Percentiles rank a stretch among this genome's conserved stretches.
These are phyloP conservation scores for Seira ritae DNA, from an alignment of 2,888 invertebrate species.

Conservation along the genomic window DNA sequence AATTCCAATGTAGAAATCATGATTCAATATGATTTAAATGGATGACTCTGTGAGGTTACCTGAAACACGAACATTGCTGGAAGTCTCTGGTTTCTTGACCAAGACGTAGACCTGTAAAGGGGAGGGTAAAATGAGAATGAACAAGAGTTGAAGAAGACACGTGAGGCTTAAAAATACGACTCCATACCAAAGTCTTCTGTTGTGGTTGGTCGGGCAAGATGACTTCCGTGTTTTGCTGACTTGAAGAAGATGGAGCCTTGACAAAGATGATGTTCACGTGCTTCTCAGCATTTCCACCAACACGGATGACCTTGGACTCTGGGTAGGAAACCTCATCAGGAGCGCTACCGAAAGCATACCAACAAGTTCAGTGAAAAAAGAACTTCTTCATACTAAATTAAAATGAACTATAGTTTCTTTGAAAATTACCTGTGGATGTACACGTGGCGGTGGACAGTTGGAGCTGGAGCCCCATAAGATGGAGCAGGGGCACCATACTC, in stretches of 20 bases:
- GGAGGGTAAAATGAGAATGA: too few relatives aligned
- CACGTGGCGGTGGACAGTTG: slow-evolving; percentile 34
- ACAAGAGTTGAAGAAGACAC: too few relatives aligned
- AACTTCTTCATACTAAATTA: too few relatives aligned
- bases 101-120: slow-evolving; percentile 47
- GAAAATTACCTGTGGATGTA: neutral
- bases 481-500: neutral
- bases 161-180: too few relatives aligned
- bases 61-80: slow-evolving; percentile 27
- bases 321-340: slow-evolving; percentile 48
- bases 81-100: slow-evolving; percentile 39
- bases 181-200: slow-evolving; percentile 29
- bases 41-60: too few relatives aligned
- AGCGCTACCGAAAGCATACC: slow-evolving; percentile 11
- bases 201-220: slow-evolving; percentile 42
- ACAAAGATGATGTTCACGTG: slow-evolving; percentile 55
- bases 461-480: slow-evolving; percentile 25
- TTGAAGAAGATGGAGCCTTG: slow-evolving; percentile 46
- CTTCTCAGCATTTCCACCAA: slow-evolving; percentile 31
- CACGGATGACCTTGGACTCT: slow-evolving; percentile 49
- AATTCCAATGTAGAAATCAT: too few relatives aligned
- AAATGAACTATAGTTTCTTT: too few relatives aligned
- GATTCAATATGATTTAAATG: neutral
- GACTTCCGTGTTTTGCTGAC: slow-evolving; percentile 36
- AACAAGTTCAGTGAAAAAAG: slow-evolving; percentile 28